A percentile compares a stretch with the other conserved stretches of the same genome.
Conservation (phyloP, 2,113 vertebrate genomes). For the Ailuropoda melanoleuca region DNA sequence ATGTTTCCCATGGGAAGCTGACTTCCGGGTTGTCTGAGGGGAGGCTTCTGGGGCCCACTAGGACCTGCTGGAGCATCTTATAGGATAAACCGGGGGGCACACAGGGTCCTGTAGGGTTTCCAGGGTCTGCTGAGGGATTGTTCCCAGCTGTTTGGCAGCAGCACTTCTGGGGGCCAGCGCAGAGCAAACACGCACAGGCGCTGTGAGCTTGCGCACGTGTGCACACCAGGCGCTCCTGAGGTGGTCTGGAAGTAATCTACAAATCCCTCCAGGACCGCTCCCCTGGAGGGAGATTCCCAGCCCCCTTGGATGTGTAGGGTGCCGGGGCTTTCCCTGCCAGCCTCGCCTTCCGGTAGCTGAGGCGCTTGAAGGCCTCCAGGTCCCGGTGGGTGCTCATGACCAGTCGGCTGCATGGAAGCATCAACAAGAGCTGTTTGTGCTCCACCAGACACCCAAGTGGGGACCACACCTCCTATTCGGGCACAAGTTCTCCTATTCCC, state of each 20-base stretch:
- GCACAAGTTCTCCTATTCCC: background rate
- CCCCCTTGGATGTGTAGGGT: background rate
- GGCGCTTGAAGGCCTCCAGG: conserved; percentile 75
- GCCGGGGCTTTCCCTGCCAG: background rate
- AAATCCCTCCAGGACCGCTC: conserved; percentile 54
- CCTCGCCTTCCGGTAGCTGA: conserved; percentile 49
- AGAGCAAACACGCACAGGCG: background rate
- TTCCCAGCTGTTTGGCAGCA: background rate
- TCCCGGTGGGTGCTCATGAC: conserved; percentile 81
- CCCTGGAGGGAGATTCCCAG: background rate
- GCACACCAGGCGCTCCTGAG: background rate
- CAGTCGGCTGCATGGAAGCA: conserved; percentile 70
- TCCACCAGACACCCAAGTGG: background rate
- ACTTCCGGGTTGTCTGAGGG: background rate
- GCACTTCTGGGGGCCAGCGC: background rate
- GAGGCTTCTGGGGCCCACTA: background rate
- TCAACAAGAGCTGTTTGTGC: background rate
- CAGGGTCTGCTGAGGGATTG: background rate
- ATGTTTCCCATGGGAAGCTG: background rate
- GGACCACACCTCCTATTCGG: too few species aligned
- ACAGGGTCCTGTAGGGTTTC: background rate
- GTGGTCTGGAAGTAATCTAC: conserved; percentile 1
- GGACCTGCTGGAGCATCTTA: background rate
- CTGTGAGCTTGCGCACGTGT: background rate
- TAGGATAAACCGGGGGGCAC: background rate